Evolutionary conservation across 2,113 vertebrate species (phyloP).

Genomic region (Uria aalge): DNA sequence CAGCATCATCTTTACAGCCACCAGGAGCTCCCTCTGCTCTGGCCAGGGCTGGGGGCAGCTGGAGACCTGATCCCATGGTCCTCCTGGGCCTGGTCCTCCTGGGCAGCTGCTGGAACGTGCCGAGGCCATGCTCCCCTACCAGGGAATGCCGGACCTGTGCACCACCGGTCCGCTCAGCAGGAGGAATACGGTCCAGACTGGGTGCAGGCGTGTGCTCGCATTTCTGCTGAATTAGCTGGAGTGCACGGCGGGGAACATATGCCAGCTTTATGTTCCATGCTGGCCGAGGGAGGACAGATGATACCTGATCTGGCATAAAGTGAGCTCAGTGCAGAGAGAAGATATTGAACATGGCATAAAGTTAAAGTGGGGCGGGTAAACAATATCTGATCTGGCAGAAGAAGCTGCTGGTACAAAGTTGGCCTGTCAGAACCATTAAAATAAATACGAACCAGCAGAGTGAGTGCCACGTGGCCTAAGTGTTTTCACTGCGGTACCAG

Average conservation of each 20-base stretch:
- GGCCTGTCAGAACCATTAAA: conserved; percentile 43
- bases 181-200: fast-evolving
- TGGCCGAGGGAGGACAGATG: neutral
- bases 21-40: neutral
- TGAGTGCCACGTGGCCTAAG: neutral
- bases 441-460: neutral
- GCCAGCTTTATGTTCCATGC: neutral
- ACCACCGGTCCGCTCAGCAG: neutral
- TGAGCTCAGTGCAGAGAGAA: neutral
- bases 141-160: fast-evolving
- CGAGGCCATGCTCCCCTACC: fast-evolving
- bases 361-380: conserved; percentile 6
- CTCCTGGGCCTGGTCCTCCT: neutral
- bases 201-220: neutral
- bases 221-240: neutral
- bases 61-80: neutral
- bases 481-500: neutral
- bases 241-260: fast-evolving
- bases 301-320: conserved; percentile 32
- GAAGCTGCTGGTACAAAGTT: conserved; percentile 46
- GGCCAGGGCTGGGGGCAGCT: neutral
- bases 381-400: conserved; percentile 52
- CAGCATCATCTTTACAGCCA: neutral
- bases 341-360: conserved; percentile 41
- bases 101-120: neutral